These are phyloP conservation scores for Turnix velox DNA, from an alignment of 2,113 vertebrate genomes.

Conservation along the genomic window DNA sequence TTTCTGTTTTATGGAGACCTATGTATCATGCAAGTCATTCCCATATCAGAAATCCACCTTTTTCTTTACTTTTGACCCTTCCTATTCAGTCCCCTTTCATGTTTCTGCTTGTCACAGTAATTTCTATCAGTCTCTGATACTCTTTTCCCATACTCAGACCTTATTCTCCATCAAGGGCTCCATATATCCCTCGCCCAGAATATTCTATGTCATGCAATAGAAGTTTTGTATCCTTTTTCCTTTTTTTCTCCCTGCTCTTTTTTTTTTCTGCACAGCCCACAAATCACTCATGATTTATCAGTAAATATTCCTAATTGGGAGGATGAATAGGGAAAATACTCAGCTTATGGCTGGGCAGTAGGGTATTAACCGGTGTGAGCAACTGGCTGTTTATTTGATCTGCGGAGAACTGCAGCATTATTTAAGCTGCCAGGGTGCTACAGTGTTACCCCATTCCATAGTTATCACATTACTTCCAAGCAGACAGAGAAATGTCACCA, in stretches of 20 bases:
- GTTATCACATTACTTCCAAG: constrained; percentile 13
- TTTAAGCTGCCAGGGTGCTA: neutral
- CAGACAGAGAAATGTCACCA: constrained; percentile 24
- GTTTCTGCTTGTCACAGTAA: neutral
- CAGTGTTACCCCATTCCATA: neutral
- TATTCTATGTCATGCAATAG: neutral
- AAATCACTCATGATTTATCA: constrained; percentile 1
- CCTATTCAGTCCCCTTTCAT: neutral
- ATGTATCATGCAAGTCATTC: neutral
- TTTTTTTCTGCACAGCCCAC: neutral
- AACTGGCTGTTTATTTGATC: constrained; percentile 31
- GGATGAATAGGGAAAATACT: neutral
- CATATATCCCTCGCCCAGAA: neutral
- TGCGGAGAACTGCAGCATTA: neutral
- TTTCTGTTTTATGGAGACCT: neutral
- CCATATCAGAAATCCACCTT: neutral
- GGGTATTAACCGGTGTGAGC: neutral
- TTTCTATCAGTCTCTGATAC: neutral
- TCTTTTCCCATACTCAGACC: neutral
- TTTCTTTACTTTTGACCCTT: neutral
- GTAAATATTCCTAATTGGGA: neutral
- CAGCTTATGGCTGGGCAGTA: neutral
- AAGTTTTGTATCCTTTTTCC: neutral
- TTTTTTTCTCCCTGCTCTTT: neutral
- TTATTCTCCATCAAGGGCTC: neutral